Evolutionary conservation across 2,797 vertebrate genomes (phyloP).

Genomic region (Manis crassicaudata): DNA sequence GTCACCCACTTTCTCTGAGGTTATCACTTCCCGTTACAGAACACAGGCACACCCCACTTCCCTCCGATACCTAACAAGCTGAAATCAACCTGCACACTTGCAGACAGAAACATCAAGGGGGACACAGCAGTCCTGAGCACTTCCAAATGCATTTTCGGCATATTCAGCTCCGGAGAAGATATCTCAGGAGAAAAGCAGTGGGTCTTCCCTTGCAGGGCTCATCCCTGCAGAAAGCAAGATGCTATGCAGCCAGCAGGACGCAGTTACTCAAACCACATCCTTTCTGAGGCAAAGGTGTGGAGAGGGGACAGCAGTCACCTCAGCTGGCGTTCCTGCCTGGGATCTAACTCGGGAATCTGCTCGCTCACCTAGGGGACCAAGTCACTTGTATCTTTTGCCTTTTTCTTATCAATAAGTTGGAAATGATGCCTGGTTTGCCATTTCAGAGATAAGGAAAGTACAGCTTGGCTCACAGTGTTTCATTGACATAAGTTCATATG

Average conservation of each 20-base stretch:
- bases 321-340: too few species aligned
- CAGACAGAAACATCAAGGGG: background rate
- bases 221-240: background rate
- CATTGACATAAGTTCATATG: background rate
- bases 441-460: background rate
- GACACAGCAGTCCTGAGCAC: background rate
- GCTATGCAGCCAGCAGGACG: rapidly evolving
- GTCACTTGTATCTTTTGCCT: background rate
- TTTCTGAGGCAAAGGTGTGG: background rate
- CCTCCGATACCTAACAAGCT: background rate
- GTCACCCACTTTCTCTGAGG: background rate
- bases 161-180: background rate
- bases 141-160: background rate
- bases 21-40: background rate
- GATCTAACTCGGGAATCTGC: background rate
- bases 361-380: too few species aligned
- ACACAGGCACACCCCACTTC: background rate
- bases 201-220: background rate
- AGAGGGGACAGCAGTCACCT: too few species aligned
- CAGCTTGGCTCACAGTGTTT: background rate
- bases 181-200: background rate
- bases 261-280: background rate
- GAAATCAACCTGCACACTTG: background rate
- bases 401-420: background rate
- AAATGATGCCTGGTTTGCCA: background rate